Base-by-base conservation (phyloP, 2,797 vertebrate species). In the Lacerta viridis region DNA sequence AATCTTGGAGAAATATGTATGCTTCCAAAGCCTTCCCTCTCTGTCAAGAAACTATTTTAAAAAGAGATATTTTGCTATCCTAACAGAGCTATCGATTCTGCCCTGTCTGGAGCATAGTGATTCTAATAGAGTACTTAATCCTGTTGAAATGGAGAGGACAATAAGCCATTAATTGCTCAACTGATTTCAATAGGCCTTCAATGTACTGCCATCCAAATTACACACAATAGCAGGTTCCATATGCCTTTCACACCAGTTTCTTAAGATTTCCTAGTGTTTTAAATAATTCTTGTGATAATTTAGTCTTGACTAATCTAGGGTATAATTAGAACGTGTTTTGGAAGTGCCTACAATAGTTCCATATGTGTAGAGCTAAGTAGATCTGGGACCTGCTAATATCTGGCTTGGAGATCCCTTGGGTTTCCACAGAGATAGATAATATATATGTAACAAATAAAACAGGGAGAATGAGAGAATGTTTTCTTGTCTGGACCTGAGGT, bases 211-310 rank as follows among this genome's bases (percentile, higher is more conserved):
- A 27, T 17, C 43, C n/a, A 29, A 23, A 80, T 76, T 89, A 85
- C 4, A 0, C 0, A 84, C 80, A 33, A 6, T 76, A 5, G 80
- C 80, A 25, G 61, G 77, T 79, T 33, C 15, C 8, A 79, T 55
- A 79, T 6, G 7, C 18, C 72, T 61, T 15, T 15, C 29, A 17
- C 43, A 83, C 68, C 81, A 80, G 23, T 29, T 83, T 39, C 79
- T 15, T 8, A 84, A 74, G 74, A 84, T 17, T 0, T 88, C 50
- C 59, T 66, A 86, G 83, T 9, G 39, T 80, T 90, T 64, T 84
- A 50, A 85, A 84, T 9, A 0, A 25, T 69, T 43, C n/a, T 72
- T 86, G 27, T 39, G 72, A 61, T 90, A 1, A 59, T 1, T 55
- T 84, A 85, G 7, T 25, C 71, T 75, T 83, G 50, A 20, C 25